These are phyloP conservation scores for Watsonalla cultraria DNA, from an alignment of 2,888 invertebrate genomes.

Conservation along the genomic window DNA sequence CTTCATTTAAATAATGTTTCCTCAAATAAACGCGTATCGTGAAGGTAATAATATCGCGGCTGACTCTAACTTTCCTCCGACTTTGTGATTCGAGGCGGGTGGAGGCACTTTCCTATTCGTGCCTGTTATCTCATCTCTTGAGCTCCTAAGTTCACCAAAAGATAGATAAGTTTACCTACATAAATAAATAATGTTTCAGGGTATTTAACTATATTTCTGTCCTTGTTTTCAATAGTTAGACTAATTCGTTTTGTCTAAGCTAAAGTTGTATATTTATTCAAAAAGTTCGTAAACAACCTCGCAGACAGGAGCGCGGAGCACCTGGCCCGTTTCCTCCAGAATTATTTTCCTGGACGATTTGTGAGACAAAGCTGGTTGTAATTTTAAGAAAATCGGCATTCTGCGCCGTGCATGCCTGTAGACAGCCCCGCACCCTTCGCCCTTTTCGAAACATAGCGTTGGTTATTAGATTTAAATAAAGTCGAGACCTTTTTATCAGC, in stretches of 20 bases:
- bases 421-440: constrained; percentile 21
- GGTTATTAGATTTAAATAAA: constrained; percentile 47
- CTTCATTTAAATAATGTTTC: constrained; percentile 58
- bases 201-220: constrained; percentile 5
- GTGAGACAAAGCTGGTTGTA: constrained; percentile 76
- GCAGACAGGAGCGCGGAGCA: constrained; percentile 24
- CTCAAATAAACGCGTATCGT: constrained; percentile 45
- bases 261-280: constrained; percentile 34
- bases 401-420: constrained; percentile 21
- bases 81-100: constrained; percentile 4
- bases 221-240: constrained; percentile 25
- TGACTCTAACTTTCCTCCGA: constrained; percentile 17
- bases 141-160: no score
- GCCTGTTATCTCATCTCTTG: no score
- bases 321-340: constrained; percentile 39
- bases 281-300: constrained; percentile 32
- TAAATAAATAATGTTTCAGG: constrained; percentile 15
- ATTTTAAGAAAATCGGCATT: constrained; percentile 71
- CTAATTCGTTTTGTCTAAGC: constrained; percentile 25
- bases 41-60: constrained; percentile 30
- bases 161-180: neutral
- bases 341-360: constrained; percentile 74
- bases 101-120: neutral
- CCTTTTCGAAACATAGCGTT: constrained; percentile 39
- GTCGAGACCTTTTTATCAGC: constrained; percentile 37